Evolutionary conservation across 2,113 vertebrate genomes (phyloP).

Genomic region (Thamnaconus septentrionalis): DNA sequence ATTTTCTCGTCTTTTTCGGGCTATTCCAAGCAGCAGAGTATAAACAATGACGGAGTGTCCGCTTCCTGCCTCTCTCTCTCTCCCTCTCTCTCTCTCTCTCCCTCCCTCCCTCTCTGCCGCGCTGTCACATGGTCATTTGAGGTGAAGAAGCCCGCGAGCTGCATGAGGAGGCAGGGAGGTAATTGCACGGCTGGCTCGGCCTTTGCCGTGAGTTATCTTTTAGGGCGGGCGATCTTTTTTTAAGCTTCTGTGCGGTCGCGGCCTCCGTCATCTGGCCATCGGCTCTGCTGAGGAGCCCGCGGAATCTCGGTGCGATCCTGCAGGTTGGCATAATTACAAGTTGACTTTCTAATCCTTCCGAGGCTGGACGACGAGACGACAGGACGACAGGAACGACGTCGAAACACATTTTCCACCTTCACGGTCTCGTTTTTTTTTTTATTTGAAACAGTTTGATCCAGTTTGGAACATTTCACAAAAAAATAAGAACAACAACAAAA

Average conservation of each 20-base stretch:
- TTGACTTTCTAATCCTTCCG: too few relatives aligned
- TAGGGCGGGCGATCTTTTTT: constrained; percentile 16
- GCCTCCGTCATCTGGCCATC: constrained; percentile 1
- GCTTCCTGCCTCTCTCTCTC: constrained; percentile 46
- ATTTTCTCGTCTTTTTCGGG: constrained; percentile 26
- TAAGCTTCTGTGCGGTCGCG: constrained; percentile 25
- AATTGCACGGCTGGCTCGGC: constrained; percentile 59
- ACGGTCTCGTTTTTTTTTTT: not conserved
- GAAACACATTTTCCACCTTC: not conserved
- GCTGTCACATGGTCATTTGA: constrained; percentile 65
- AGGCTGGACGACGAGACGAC: not conserved
- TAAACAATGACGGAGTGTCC: constrained; percentile 48
- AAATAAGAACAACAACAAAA: too few relatives aligned
- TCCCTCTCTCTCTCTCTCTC: constrained; percentile 16
- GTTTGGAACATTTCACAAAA: too few relatives aligned
- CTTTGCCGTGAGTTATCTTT: constrained; percentile 33
- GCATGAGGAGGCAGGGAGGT: constrained; percentile 48
- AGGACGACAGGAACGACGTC: constrained; percentile 9
- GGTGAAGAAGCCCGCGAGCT: constrained; percentile 48
- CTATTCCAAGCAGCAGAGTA: constrained; percentile 45
- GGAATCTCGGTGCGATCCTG: too few relatives aligned
- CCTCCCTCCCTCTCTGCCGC: too few relatives aligned
- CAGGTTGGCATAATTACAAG: too few relatives aligned
- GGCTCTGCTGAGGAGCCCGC: too few relatives aligned
- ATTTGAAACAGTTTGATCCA: not conserved